These are phyloP conservation scores for Erethizon dorsatum DNA, from an alignment of 2,797 vertebrate genomes.

Conservation along the genomic window DNA sequence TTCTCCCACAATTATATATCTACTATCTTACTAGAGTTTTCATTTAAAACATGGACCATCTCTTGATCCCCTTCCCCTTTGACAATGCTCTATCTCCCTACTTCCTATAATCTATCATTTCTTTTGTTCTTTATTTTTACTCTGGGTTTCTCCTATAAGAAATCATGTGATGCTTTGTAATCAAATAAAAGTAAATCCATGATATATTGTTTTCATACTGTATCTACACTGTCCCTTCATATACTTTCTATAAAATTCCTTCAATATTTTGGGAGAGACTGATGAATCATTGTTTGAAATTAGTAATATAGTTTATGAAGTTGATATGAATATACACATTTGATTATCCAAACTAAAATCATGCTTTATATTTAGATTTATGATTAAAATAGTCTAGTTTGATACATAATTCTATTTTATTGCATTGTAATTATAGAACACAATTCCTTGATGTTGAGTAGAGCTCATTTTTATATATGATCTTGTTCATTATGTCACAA, in stretches of 20 bases:
- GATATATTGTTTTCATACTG: slow-evolving; percentile 51
- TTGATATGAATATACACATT: slow-evolving; percentile 41
- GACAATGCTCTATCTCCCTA: background rate
- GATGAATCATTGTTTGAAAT: slow-evolving; percentile 57
- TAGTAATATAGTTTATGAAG: slow-evolving; percentile 49
- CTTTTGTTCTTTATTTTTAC: background rate
- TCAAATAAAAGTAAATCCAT: slow-evolving; percentile 52
- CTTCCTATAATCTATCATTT: background rate
- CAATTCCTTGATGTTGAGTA: slow-evolving; percentile 21
- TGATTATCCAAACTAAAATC: slow-evolving; percentile 33
- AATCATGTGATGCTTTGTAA: slow-evolving; percentile 32
- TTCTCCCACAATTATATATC: slow-evolving; percentile 18
- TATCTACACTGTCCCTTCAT: slow-evolving; percentile 1
- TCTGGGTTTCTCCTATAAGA: background rate
- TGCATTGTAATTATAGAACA: slow-evolving; percentile 57
- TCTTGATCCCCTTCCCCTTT: background rate
- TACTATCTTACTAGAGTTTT: slow-evolving; percentile 59
- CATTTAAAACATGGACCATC: background rate
- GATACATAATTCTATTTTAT: slow-evolving; percentile 21
- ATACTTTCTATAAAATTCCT: background rate
- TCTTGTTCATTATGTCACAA: slow-evolving; percentile 62
- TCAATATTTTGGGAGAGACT: slow-evolving; percentile 61
- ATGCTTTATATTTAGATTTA: slow-evolving; percentile 57
- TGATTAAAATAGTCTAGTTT: slow-evolving; percentile 46
- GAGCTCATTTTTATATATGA: slow-evolving; percentile 46